phyloP scores from a whole-genome alignment of 2,888 invertebrate genomes.

The Rambutsinella grinnellia region DNA sequence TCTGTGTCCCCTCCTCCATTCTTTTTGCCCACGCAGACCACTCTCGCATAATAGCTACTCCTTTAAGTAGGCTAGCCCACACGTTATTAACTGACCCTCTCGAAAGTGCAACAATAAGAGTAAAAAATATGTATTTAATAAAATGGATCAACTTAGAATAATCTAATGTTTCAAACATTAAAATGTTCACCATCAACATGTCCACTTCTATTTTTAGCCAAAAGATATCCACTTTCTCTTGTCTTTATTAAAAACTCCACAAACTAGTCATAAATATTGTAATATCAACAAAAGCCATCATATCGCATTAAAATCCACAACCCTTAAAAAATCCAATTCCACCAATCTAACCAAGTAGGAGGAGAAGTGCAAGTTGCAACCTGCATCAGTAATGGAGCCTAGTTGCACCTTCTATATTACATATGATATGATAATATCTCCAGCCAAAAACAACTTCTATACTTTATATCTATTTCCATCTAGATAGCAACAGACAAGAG shows the following conservation, averaged over 20 bases:
- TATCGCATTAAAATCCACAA: no score
- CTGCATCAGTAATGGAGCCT: slow-evolving; percentile 42
- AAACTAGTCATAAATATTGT: no score
- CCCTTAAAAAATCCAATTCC: slow-evolving; percentile 39
- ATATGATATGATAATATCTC: neutral
- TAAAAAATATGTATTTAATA: no score
- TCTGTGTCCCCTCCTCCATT: slow-evolving; percentile 5
- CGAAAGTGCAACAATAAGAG: slow-evolving; percentile 7
- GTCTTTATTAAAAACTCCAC: no score
- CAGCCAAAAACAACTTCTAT: no score
- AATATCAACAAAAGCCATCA: no score
- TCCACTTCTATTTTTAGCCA: no score
- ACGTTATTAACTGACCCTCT: slow-evolving; percentile 43
- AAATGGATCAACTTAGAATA: slow-evolving; percentile 9
- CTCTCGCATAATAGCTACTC: neutral
- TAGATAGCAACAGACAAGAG: slow-evolving; percentile 46
- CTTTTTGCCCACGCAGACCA: neutral
- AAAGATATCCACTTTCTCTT: no score
- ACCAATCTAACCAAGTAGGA: neutral
- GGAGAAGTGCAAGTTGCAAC: slow-evolving; percentile 46
- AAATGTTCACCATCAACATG: no score
- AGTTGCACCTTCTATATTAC: slow-evolving; percentile 31
- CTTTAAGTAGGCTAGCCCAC: neutral
- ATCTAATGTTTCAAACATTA: no score
- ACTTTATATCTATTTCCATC: slow-evolving; percentile 25